These are phyloP conservation scores for Typhlichthys eigenmanni DNA, from an alignment of 2,797 vertebrate species.

Conservation along the genomic window DNA sequence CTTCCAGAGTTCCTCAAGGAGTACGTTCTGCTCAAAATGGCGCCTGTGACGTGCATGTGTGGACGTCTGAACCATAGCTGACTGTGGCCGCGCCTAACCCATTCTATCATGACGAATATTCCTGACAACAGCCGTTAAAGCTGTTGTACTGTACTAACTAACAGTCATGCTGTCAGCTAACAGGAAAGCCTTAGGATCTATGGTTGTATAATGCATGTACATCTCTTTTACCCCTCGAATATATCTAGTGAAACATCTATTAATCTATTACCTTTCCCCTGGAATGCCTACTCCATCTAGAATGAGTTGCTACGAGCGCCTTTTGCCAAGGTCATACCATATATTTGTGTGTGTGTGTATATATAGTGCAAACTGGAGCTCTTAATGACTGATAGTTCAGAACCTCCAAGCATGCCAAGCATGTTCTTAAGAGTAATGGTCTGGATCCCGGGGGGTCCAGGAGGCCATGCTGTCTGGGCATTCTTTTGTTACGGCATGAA, in stretches of 20 bases:
- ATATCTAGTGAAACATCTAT: slow-evolving; percentile 3
- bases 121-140: too few species aligned
- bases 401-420: slow-evolving; percentile 72
- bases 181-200: slow-evolving; percentile 6
- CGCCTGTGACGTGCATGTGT: slow-evolving; percentile 63
- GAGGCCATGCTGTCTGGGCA: slow-evolving; percentile 58
- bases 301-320: slow-evolving; percentile 35
- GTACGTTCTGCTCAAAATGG: slow-evolving; percentile 69
- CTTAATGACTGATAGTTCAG: slow-evolving; percentile 35
- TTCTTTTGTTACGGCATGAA: slow-evolving; percentile 64
- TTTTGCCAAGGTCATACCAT: slow-evolving; percentile 54
- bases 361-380: slow-evolving; percentile 65
- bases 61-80: background rate
- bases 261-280: slow-evolving; percentile 32
- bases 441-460: slow-evolving; percentile 58
- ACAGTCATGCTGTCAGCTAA: slow-evolving; percentile 11
- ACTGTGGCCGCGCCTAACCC: slow-evolving; percentile 41
- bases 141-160: slow-evolving; percentile 24
- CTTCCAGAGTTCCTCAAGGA: slow-evolving; percentile 84
- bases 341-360: slow-evolving; percentile 41
- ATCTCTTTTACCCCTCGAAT: slow-evolving; percentile 5
- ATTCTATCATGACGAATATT: slow-evolving; percentile 42
- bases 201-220: slow-evolving; percentile 54
- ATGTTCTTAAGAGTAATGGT: slow-evolving; percentile 69
- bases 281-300: slow-evolving; percentile 29